Evolutionary conservation across 2,888 invertebrate species (phyloP), one percentile per base, ranked within the genome.

Genomic region (Aporophyla nigra): DNA sequence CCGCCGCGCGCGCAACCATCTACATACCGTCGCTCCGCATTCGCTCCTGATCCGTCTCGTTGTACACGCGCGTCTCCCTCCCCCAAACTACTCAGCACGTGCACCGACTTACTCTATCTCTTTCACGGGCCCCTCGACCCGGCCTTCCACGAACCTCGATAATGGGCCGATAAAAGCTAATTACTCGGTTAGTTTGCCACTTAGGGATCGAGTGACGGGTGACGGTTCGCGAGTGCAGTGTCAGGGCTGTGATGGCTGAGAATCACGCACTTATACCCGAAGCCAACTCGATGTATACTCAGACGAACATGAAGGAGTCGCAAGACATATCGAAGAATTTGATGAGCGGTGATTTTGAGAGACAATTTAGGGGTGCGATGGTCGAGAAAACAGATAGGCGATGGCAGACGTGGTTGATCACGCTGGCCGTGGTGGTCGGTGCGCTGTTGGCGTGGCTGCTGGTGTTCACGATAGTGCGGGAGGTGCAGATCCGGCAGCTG

Each of bases 281-380:
- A 84, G 89, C 92, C 59, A 88, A 91, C 86, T 89, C 92, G 62
- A 95, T 96, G 94, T 95, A 95, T 86, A 93, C 94, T 40, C 95
- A 95, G 88, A 92, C 94, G 78, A 93, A 94, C 84, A 90, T 93
- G 89, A 94, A 92, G 86, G 95, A 95, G 79, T 92, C 91, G 58
- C 94, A 94, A 89, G 96, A 96, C 92, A 90, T 94, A 90, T 95
- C 96, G 24, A 95, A 95, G 91, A 96, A 95, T 80, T 91, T 96
- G 89, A 95, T 96, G 94, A 94, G 94, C 83, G 95, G 95, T 83
- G 96, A 96, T 82, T 96, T 94, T 83, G 95, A 96, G 89, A 92
- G 93, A 88, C 95, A 95, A 86, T 96, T 93, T 86, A 91, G 90
- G 63, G 90, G 90, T 80, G 91, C 88, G 69, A 90, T 92, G 89